A percentile compares a stretch with the other conserved stretches of the same genome.
Evolutionary conservation across 2,888 invertebrate species (phyloP).

Genomic region (Coecobrya sp.): DNA sequence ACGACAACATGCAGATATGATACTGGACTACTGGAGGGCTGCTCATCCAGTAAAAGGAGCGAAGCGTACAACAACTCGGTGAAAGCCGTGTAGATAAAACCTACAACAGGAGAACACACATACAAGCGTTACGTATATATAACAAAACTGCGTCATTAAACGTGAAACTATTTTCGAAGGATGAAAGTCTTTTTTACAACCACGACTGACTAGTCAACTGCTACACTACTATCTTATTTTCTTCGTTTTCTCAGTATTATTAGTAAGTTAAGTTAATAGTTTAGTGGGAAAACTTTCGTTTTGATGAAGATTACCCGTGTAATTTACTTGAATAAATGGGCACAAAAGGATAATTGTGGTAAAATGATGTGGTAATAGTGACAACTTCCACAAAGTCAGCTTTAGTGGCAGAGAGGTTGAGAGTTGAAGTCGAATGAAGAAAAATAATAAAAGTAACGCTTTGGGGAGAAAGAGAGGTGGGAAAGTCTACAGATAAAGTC

Average conservation of each 20-base stretch:
- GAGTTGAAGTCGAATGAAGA: not conserved
- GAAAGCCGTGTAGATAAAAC: conserved; percentile 3
- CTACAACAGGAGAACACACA: conserved; percentile 30
- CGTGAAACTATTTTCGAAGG: conserved; percentile 53
- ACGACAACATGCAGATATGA: conserved; percentile 66
- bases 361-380: conserved; percentile 79
- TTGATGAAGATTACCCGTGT: conserved; percentile 78
- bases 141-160: conserved; percentile 58
- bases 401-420: not conserved
- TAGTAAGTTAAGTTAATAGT: conserved; percentile 65
- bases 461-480: conserved; percentile 21
- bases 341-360: conserved; percentile 77
- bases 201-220: conserved; percentile 10
- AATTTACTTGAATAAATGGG: conserved; percentile 77
- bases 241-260: conserved; percentile 9
- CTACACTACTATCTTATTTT: conserved; percentile 37
- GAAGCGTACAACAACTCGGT: not conserved
- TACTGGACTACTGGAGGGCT: conserved; percentile 50
- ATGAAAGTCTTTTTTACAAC: conserved; percentile 40
- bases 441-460: conserved; percentile 8
- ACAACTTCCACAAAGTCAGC: conserved; percentile 66
- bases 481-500: conserved; percentile 31
- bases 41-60: conserved; percentile 33
- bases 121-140: not conserved
- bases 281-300: conserved; percentile 68